Base-by-base conservation (phyloP, 2,797 vertebrate species). In the Melanotaenia nigrans region DNA sequence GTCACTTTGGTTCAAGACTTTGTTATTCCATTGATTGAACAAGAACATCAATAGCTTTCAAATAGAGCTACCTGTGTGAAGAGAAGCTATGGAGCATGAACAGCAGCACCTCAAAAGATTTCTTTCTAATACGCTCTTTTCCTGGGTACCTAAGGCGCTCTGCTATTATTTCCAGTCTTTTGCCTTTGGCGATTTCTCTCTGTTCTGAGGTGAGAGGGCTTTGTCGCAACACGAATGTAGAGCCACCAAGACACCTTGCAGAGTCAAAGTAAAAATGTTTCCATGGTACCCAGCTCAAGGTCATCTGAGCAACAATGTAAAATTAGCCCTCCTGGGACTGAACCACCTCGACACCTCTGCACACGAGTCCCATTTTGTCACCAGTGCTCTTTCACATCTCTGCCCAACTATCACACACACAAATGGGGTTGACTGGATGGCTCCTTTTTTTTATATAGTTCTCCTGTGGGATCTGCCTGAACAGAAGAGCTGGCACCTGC, bases 11-110 rank as follows among this genome's bases (percentile, higher is more conserved):
- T 92, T 92, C 87, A 86, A 77, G 89, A 91, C 90, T 94, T 91
- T 93, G 92, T 93, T 92, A 88, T 91, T 88, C 86, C 85, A 94
- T 92, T 90, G 93, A 94, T 91, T 89, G 80, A 87, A 92, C 90
- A 90, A 84, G 84, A 70, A 75, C 76, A 82, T 94, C 93, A 87
- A 93, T 93, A 91, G 89, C 89, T 92, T 93, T 95, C 89, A 93
- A 91, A 94, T 91, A 88, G 81, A 82, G 86, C 89, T 86, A 86
- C 85, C 91, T 92, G 85, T 93, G 84, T 94, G 89, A 91, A 93
- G 90, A 89, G 82, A 83, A 79, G 88, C 90, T 73, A 40, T 84
- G 85, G 81, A 91, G 90, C 91, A 90, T 94, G 92, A 94, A 94
- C 87, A 71, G 80, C 71, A 49, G 82, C 79, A 81, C 86, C 91